A percentile compares a stretch with the other conserved stretches of the same genome.
These are phyloP conservation scores for Rhynchomys soricoides DNA, from an alignment of 2,113 vertebrate species.

Conservation along the genomic window DNA sequence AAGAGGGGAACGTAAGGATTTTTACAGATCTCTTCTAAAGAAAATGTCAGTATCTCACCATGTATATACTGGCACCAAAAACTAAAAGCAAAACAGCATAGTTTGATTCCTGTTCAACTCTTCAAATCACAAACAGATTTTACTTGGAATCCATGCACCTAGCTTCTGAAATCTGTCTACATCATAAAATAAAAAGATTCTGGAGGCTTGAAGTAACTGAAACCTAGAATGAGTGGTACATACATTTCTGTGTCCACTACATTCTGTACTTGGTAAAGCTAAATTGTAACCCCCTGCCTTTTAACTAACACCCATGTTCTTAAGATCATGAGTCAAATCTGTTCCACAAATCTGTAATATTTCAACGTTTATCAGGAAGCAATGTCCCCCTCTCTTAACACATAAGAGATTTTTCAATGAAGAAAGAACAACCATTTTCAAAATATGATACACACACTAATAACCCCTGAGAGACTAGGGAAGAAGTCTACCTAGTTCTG, in stretches of 20 bases:
- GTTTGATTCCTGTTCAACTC: neutral
- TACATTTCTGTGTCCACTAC: conserved; percentile 4
- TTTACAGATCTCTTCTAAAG: neutral
- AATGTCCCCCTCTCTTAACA: neutral
- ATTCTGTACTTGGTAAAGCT: neutral
- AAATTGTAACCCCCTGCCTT: conserved; percentile 27
- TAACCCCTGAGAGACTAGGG: neutral
- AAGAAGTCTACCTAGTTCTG: neutral
- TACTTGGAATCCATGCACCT: neutral
- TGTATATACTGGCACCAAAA: neutral
- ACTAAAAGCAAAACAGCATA: neutral
- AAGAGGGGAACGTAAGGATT: neutral
- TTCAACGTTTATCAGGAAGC: neutral
- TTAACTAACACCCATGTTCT: neutral
- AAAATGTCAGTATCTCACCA: neutral
- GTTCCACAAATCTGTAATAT: neutral
- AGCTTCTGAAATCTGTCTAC: conserved; percentile 24
- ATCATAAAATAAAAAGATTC: neutral
- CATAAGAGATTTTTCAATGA: conserved; percentile 30
- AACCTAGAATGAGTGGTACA: neutral
- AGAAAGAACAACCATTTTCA: conserved; percentile 17
- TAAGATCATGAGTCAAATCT: neutral
- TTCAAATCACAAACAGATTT: conserved; percentile 11
- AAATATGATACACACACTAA: neutral
- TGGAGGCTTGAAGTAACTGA: neutral